Evolutionary conservation across 1,140 invertebrate genomes (phyloP).

Genomic region (Lepidurus arcticus): DNA sequence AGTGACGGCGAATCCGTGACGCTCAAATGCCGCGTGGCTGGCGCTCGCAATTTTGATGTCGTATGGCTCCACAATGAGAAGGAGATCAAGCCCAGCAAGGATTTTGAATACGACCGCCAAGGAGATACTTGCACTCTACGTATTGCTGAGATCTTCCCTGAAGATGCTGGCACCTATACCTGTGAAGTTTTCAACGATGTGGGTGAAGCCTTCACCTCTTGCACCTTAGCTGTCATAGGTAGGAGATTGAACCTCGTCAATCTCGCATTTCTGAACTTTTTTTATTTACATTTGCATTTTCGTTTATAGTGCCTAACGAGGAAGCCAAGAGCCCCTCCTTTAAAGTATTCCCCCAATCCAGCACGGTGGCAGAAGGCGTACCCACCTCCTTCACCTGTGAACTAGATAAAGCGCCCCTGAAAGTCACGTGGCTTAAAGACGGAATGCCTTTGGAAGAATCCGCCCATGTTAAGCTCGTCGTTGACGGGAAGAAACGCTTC

Average conservation of each 20-base stretch:
- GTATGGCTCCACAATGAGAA: conserved; percentile 95
- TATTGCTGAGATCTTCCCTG: conserved; percentile 91
- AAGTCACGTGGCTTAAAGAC: conserved; percentile 82
- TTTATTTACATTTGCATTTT: conserved; percentile 25
- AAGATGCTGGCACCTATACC: conserved; percentile 87
- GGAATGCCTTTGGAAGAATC: conserved; percentile 70
- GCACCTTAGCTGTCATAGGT: conserved; percentile 72
- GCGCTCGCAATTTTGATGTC: conserved; percentile 82
- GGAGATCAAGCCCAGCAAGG: conserved; percentile 91
- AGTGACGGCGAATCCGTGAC: conserved; percentile 80
- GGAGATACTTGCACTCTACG: conserved; percentile 84
- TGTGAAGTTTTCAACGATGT: conserved; percentile 94
- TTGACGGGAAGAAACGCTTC: conserved; percentile 68
- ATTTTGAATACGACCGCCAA: conserved; percentile 86
- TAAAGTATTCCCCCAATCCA: conserved; percentile 80
- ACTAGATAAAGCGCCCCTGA: conserved; percentile 61
- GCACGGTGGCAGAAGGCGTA: conserved; percentile 74
- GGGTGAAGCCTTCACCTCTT: conserved; percentile 87
- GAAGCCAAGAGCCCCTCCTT: conserved; percentile 74
- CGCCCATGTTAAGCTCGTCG: conserved; percentile 70
- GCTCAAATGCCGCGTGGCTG: conserved; percentile 74
- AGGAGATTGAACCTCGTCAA: conserved; percentile 37
- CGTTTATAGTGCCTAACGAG: conserved; percentile 70
- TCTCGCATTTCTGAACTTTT: neutral
- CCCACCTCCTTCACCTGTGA: conserved; percentile 71